phyloP scores from a whole-genome alignment of 1,140 invertebrate species.

The Oedothorax gibbosus region DNA sequence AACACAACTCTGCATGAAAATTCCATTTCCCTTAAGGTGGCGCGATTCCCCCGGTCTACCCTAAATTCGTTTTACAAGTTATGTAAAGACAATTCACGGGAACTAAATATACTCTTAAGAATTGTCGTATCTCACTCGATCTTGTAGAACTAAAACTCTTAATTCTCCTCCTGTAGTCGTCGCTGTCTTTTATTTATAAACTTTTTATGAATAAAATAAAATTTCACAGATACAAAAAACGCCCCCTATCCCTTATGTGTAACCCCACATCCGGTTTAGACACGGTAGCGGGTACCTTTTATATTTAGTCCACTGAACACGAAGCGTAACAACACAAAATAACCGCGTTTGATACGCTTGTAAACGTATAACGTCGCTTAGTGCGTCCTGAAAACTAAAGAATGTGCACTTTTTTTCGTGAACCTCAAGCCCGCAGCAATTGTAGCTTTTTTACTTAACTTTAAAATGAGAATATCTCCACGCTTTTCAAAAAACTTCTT shows the following conservation, averaged over 20 bases:
- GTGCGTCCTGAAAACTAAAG: background rate
- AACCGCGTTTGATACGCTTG: conserved; percentile 28
- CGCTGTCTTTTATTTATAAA: background rate
- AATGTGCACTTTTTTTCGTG: conserved; percentile 1
- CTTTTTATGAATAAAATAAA: background rate
- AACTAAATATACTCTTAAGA: too few relatives aligned
- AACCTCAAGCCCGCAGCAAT: background rate
- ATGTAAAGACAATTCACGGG: too few relatives aligned
- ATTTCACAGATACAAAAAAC: too few relatives aligned
- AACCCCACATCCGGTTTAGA: too few relatives aligned
- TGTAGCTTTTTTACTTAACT: conserved; percentile 12
- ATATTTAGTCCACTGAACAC: conserved; percentile 6
- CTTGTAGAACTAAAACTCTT: background rate
- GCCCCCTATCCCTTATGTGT: too few relatives aligned
- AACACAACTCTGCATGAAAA: too few relatives aligned
- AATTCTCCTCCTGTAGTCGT: background rate
- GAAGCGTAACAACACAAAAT: conserved; percentile 11
- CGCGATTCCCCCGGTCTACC: too few relatives aligned
- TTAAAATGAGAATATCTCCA: conserved; percentile 10
- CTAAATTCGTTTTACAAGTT: too few relatives aligned
- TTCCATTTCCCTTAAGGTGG: too few relatives aligned
- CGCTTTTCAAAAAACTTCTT: conserved; percentile 8
- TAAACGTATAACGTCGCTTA: conserved; percentile 17
- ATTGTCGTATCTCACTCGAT: too few relatives aligned
- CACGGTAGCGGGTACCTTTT: conserved; percentile 20